These are phyloP conservation scores for Eptatretus atami DNA, from an alignment of 2,797 vertebrate species.

Conservation along the genomic window DNA sequence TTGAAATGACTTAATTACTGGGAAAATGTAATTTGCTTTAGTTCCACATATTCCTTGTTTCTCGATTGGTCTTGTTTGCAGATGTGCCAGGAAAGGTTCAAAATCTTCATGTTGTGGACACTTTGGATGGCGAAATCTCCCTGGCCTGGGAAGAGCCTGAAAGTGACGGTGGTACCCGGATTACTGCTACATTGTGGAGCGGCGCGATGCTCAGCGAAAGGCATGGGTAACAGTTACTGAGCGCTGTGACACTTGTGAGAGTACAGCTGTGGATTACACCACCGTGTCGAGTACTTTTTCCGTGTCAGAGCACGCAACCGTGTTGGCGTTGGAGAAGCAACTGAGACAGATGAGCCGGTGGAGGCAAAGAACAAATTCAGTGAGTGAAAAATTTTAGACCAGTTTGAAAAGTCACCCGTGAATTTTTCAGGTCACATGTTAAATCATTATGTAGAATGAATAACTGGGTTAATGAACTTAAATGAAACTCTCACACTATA, in stretches of 20 bases:
- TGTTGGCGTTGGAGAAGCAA: constrained; percentile 52
- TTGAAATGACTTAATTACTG: not conserved
- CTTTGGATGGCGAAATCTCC: constrained; percentile 61
- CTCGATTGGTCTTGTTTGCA: constrained; percentile 12
- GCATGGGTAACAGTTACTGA: constrained; percentile 70
- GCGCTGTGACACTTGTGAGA: constrained; percentile 48
- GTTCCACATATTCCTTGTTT: not conserved
- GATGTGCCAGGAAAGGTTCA: constrained; percentile 68
- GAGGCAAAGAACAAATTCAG: constrained; percentile 86
- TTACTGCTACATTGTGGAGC: constrained; percentile 56
- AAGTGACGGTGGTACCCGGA: constrained; percentile 65
- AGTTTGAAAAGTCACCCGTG: constrained; percentile 2
- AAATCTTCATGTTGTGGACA: constrained; percentile 65
- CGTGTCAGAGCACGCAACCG: constrained; percentile 71
- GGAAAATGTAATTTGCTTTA: not conserved
- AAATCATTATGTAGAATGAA: no score
- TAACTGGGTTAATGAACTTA: no score
- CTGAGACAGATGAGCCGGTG: constrained; percentile 58
- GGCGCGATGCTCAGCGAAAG: constrained; percentile 69
- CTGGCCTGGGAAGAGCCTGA: constrained; percentile 78
- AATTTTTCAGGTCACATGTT: not conserved
- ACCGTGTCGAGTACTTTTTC: constrained; percentile 60
- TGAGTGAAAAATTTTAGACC: constrained; percentile 16
- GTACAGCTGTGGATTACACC: constrained; percentile 59
- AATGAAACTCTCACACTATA: no score